Evolutionary conservation across 2,797 vertebrate genomes (phyloP).

Genomic region (Leptatherina wallacei): DNA sequence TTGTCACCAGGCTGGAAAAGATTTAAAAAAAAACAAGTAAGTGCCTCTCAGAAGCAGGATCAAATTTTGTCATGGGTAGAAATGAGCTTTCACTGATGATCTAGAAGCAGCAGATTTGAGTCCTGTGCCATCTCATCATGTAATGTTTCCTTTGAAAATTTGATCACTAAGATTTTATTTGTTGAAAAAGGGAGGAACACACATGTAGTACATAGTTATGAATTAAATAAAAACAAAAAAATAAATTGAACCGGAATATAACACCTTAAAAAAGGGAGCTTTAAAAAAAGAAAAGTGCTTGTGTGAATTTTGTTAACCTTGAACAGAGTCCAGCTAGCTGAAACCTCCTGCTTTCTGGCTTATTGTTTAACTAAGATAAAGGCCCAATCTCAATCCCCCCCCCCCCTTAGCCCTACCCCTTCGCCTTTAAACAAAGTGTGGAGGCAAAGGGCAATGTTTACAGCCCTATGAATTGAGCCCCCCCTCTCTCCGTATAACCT

Average conservation of each 20-base stretch:
- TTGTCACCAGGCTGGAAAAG: slow-evolving; percentile 82
- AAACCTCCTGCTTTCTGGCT: not conserved
- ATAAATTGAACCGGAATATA: rapidly evolving
- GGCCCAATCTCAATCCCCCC: too few species aligned
- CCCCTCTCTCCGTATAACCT: too few species aligned
- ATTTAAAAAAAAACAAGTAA: not conserved
- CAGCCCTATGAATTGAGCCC: too few species aligned
- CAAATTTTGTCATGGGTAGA: not conserved
- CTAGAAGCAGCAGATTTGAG: not conserved
- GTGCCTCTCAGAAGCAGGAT: not conserved
- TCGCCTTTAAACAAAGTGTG: too few species aligned
- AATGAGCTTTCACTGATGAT: not conserved
- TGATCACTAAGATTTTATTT: not conserved
- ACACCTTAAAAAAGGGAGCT: not conserved
- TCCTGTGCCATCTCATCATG: not conserved
- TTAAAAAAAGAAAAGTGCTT: not conserved
- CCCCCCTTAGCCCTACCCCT: too few species aligned
- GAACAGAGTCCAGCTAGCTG: not conserved
- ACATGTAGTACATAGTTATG: not conserved
- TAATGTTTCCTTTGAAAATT: not conserved
- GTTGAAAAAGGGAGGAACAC: not conserved
- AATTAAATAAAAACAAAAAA: not conserved
- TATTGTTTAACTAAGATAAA: not conserved
- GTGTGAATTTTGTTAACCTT: not conserved
- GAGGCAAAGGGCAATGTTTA: too few species aligned